These are phyloP conservation scores for Ptychoptera albimana DNA, from an alignment of 2,888 invertebrate genomes.

Conservation along the genomic window DNA sequence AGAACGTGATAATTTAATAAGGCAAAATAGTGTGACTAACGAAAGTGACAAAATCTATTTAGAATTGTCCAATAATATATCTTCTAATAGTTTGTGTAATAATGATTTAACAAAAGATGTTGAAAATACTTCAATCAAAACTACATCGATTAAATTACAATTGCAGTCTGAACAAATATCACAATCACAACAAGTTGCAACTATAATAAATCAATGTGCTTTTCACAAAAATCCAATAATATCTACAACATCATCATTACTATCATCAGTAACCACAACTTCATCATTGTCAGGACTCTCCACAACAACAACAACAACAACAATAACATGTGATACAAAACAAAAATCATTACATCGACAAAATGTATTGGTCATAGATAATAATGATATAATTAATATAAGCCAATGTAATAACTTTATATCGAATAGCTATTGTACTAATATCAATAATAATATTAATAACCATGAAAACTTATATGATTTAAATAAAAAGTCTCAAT, in stretches of 20 bases:
- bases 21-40: not conserved
- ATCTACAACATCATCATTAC: conserved; percentile 1
- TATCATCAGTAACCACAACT: not conserved
- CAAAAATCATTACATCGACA: conserved; percentile 17
- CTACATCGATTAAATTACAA: conserved; percentile 2
- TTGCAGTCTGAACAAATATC: conserved; percentile 2
- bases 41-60: too few relatives aligned
- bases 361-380: conserved; percentile 23
- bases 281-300: too few relatives aligned
- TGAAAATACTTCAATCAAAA: conserved; percentile 1
- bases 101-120: not conserved
- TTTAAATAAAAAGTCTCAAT: conserved; percentile 16
- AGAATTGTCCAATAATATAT: too few relatives aligned
- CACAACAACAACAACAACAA: conserved; percentile 1
- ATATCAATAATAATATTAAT: not conserved
- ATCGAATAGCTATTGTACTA: conserved; percentile 12
- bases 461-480: not conserved
- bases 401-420: conserved; percentile 30
- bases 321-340: not conserved
- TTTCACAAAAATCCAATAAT: not conserved
- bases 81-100: too few relatives aligned
- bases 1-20: not conserved
- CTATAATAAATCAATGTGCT: conserved; percentile 7
- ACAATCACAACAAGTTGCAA: not conserved
- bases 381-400: too few relatives aligned